phyloP scores from a whole-genome alignment of 2,113 vertebrate species.

The Gnathonemus longibarbis region DNA sequence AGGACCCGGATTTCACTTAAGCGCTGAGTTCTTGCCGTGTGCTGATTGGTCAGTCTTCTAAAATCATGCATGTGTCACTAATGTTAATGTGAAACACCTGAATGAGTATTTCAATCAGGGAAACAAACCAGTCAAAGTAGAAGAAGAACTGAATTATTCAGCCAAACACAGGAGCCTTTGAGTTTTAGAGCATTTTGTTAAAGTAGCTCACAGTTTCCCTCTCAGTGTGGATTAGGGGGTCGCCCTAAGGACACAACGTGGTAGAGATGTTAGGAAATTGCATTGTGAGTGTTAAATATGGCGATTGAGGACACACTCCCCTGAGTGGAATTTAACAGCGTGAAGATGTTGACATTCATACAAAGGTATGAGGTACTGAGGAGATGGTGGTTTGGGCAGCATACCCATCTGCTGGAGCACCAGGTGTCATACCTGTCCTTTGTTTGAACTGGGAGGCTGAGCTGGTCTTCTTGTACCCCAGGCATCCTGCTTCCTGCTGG shows the following conservation, averaged over 20 bases:
- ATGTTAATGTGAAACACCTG: neutral
- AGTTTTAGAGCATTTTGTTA: neutral
- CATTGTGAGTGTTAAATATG: neutral
- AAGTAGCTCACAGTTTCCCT: neutral
- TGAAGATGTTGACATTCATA: neutral
- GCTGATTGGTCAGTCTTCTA: neutral
- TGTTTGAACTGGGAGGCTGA: neutral
- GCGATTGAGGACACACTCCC: neutral
- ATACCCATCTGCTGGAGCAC: neutral
- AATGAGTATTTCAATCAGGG: neutral
- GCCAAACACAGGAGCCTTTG: neutral
- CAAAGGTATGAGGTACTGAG: neutral
- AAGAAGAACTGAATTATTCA: neutral
- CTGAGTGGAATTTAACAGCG: neutral
- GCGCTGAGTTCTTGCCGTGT: neutral
- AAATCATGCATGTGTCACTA: neutral
- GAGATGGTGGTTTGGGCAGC: slow-evolving; percentile 1
- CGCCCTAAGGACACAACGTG: neutral
- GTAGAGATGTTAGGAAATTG: neutral
- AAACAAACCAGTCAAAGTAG: neutral
- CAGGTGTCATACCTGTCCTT: neutral
- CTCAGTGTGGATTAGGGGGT: neutral
- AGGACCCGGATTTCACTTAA: neutral
- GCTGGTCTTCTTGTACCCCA: neutral
- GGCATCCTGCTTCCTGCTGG: neutral